Conservation (phyloP, 2,888 invertebrate genomes). For the Pyrochroa serraticornis region DNA sequence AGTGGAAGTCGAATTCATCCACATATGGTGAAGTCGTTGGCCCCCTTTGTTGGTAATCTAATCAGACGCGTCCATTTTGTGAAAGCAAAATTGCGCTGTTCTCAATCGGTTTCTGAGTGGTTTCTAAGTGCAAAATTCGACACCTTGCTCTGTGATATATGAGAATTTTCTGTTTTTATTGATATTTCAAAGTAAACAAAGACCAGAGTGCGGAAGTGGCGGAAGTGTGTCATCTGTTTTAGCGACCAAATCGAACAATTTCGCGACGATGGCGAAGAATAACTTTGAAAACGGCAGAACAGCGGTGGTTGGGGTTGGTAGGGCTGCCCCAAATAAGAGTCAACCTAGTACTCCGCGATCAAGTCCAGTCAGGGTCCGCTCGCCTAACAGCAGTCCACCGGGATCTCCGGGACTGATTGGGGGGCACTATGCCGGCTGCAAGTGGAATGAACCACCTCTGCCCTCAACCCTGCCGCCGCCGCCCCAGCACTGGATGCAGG, state of each 20-base stretch:
- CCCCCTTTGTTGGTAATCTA: slow-evolving; percentile 50
- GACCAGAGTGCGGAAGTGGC: slow-evolving; percentile 10
- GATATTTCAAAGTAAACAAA: slow-evolving; percentile 2
- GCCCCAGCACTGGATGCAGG: slow-evolving; percentile 74
- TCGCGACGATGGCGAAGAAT: slow-evolving; percentile 50
- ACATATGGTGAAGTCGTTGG: slow-evolving; percentile 43
- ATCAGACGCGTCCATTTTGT: slow-evolving; percentile 56
- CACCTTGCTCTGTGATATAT: slow-evolving; percentile 54
- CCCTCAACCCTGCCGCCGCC: slow-evolving; percentile 75
- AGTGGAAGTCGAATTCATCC: slow-evolving; percentile 26
- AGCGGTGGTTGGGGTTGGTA: slow-evolving; percentile 17
- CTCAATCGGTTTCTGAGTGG: slow-evolving; percentile 32
- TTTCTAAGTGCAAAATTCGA: slow-evolving; percentile 53
- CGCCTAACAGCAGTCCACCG: slow-evolving; percentile 39
- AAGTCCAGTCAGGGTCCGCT: slow-evolving; percentile 28
- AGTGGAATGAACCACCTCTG: slow-evolving; percentile 73
- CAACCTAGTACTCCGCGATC: slow-evolving; percentile 10
- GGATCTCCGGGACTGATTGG: slow-evolving; percentile 55
- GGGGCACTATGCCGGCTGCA: slow-evolving; percentile 69
- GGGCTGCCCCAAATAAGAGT: neutral
- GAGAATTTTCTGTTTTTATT: slow-evolving; percentile 8
- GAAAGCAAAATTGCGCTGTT: slow-evolving; percentile 50
- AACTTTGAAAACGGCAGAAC: slow-evolving; percentile 44
- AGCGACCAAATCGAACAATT: slow-evolving; percentile 10
- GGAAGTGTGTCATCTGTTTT: slow-evolving; percentile 14